These are phyloP conservation scores for Plemyria rubiginata DNA, from an alignment of 2,888 invertebrate species.

Conservation along the genomic window DNA sequence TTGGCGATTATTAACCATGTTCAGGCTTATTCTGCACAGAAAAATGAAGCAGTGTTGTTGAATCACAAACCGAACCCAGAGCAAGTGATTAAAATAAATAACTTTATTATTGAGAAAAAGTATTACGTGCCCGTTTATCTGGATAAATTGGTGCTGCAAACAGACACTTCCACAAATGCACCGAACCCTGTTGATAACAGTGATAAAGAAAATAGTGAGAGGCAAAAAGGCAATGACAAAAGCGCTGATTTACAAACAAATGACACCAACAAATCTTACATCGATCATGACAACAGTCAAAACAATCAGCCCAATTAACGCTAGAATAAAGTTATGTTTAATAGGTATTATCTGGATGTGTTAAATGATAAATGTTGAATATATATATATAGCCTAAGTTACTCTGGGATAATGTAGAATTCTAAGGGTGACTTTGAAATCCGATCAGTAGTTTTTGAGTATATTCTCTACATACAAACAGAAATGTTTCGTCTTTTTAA, in stretches of 20 bases:
- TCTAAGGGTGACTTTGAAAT: too few species aligned
- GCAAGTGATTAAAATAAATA: conserved; percentile 47
- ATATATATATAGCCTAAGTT: too few species aligned
- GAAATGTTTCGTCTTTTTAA: too few species aligned
- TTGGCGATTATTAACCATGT: conserved; percentile 60
- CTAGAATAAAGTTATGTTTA: conserved; percentile 1
- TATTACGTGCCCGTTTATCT: conserved; percentile 49
- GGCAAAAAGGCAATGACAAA: conserved; percentile 40
- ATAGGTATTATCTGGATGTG: background rate
- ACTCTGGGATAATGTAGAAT: too few species aligned
- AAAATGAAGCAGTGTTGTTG: conserved; percentile 34
- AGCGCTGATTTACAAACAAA: conserved; percentile 28
- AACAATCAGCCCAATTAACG: conserved; percentile 34
- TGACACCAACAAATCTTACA: conserved; percentile 30
- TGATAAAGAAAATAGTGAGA: conserved; percentile 42
- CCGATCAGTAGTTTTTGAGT: too few species aligned
- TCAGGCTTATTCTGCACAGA: conserved; percentile 51
- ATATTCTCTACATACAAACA: too few species aligned
- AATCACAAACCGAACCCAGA: conserved; percentile 45
- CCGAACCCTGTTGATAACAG: conserved; percentile 35
- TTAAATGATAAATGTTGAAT: too few species aligned
- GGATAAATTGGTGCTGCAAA: conserved; percentile 46
- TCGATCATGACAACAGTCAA: conserved; percentile 33
- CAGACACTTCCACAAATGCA: conserved; percentile 39
- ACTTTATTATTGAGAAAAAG: conserved; percentile 56